Percentiles rank a stretch among this genome's conserved stretches.
Evolutionary conservation across 2,113 vertebrate species (phyloP).

Genomic region (Platanista minor): DNA sequence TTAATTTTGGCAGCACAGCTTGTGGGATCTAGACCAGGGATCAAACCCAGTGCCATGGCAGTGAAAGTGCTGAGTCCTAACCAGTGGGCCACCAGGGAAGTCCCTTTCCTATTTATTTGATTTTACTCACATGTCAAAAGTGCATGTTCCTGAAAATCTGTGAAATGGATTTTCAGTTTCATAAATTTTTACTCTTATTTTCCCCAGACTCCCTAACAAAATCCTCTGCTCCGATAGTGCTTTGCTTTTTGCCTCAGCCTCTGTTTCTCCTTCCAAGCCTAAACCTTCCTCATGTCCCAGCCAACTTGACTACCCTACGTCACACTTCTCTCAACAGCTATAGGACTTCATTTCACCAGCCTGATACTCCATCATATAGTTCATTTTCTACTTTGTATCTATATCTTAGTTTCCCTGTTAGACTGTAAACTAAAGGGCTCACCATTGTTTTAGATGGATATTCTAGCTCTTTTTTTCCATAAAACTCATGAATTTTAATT

Average conservation of each 20-base stretch:
- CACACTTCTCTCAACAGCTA: background rate
- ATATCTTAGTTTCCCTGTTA: background rate
- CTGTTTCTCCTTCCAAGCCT: background rate
- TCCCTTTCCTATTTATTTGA: background rate
- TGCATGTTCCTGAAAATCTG: background rate
- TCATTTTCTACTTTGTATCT: background rate
- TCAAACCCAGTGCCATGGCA: background rate
- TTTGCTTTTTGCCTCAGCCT: background rate
- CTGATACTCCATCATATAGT: background rate
- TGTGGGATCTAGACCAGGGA: background rate
- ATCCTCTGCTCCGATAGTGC: background rate
- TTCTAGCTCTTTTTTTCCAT: background rate
- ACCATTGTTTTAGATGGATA: background rate
- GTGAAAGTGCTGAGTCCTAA: background rate
- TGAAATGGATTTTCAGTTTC: background rate
- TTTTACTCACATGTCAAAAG: background rate
- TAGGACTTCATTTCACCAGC: background rate
- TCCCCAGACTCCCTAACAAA: background rate
- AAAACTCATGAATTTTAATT: background rate
- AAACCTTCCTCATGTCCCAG: background rate
- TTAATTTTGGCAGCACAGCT: accelerated
- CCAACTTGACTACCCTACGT: background rate
- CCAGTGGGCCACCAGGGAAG: background rate
- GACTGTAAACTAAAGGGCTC: background rate
- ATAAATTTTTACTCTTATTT: background rate